These are phyloP conservation scores for Chanos chanos DNA, from an alignment of 2,797 vertebrate species.

Conservation along the genomic window DNA sequence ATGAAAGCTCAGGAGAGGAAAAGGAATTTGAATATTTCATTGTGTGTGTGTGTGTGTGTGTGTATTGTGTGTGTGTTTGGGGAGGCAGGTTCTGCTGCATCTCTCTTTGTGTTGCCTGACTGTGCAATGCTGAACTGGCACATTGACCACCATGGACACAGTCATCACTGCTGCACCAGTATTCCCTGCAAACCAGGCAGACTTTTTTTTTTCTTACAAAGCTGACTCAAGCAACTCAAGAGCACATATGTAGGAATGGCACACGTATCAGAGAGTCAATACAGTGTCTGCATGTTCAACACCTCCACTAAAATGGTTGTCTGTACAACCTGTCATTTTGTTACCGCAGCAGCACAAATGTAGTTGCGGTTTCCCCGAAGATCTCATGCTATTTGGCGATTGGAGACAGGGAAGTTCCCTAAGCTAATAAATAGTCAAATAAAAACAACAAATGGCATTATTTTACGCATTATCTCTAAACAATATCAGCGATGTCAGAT, in stretches of 20 bases:
- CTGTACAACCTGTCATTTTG: not conserved
- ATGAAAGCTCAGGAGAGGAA: not conserved
- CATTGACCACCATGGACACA: conserved; percentile 35
- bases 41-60: not conserved
- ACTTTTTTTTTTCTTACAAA: conserved; percentile 1
- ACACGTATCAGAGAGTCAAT: not conserved
- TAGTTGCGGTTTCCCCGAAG: no score
- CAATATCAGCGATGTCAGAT: no score
- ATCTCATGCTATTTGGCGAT: no score
- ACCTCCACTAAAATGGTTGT: no score
- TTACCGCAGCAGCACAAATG: not conserved
- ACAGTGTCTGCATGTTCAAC: not conserved
- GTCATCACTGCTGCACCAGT: conserved; percentile 36
- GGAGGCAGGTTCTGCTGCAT: conserved; percentile 21
- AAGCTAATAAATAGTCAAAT: no score
- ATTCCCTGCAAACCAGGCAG: not conserved
- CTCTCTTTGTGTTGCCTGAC: conserved; percentile 30
- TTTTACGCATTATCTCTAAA: no score
- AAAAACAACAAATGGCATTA: no score
- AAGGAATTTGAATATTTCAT: conserved; percentile 16
- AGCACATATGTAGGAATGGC: no score
- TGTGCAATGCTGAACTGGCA: conserved; percentile 37
- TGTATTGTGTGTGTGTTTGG: not conserved
- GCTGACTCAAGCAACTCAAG: not conserved
- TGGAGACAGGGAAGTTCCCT: no score